Evolutionary conservation across 2,888 invertebrate genomes (phyloP), one percentile per base, ranked within the genome.

Genomic region (Lutraria lutraria): DNA sequence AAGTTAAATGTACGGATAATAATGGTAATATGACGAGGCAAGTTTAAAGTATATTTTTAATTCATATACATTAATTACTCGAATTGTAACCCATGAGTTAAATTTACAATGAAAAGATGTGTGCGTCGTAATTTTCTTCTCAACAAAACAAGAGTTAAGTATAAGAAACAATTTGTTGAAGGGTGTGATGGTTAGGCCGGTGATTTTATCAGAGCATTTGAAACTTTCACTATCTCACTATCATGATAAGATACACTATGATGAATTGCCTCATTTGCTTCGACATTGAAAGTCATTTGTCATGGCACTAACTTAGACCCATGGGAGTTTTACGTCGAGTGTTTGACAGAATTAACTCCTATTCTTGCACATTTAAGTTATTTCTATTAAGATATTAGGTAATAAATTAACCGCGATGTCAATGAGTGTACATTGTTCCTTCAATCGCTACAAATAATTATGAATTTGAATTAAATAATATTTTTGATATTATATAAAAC

Each of bases 191-290:
- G 43, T 80, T 68, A 68, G 72, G 76, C 3, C 21, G 13, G 82
- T 8, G 68, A 82, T 81, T 84, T 90, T 90, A 90, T 90, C 90
- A 83, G 34, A 56, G 34, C 12, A 25, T 88, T 88, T 86, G 86
- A 88, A 90, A 86, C 83, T 68, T 82, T 15, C 83, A 52, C 85
- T 80, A 90, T 88, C 88, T 83, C 34, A 54, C 56, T 83, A 90
- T 90, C 90, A 81, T 76, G 90, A 88, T 89, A 84, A 89, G 89
- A 81, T 72, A 86, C 29, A 53, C 79, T 80, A 89, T 92, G 92
- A 92, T 92, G 86, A 92, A 92, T 92, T 92, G 92, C 85, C 90
- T 89, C 92, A 90, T 92, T 92, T 92, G 92, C 90, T 90, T 68
- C 63, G 82, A 34, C 86, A 81, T 52, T 60, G 72, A 82, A 83